Evolutionary conservation across 2,797 vertebrate species (phyloP).

Genomic region (Melanogrammus aeglefinus): DNA sequence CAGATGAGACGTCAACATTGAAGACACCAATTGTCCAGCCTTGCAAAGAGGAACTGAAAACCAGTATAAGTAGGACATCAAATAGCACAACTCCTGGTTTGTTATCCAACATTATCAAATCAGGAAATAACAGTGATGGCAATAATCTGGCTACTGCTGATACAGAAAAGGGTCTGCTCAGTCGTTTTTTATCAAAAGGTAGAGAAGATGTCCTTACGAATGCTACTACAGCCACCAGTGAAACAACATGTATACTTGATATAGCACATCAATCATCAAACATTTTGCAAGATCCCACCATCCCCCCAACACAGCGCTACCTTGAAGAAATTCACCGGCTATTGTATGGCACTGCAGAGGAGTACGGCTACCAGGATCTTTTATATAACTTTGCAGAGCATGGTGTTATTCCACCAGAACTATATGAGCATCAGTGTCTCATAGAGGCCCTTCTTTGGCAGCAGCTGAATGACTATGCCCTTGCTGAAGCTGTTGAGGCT

Average conservation of each 20-base stretch:
- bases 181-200: constrained; percentile 67
- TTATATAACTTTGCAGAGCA: constrained; percentile 74
- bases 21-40: constrained; percentile 37
- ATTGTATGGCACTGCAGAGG: constrained; percentile 70
- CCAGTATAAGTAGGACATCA: constrained; percentile 32
- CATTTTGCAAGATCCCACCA: constrained; percentile 48
- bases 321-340: constrained; percentile 75
- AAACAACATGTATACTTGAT: constrained; percentile 13
- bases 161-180: constrained; percentile 67
- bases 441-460: constrained; percentile 79
- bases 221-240: constrained; percentile 38
- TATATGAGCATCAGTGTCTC: constrained; percentile 77
- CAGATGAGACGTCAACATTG: constrained; percentile 66
- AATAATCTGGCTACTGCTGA: constrained; percentile 28
- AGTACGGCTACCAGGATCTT: constrained; percentile 79
- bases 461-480: constrained; percentile 77
- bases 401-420: constrained; percentile 72
- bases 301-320: constrained; percentile 65
- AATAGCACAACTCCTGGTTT: constrained; percentile 47
- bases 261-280: constrained; percentile 37
- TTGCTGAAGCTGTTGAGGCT: constrained; percentile 64
- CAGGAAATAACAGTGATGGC: constrained; percentile 36
- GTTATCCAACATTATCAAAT: constrained; percentile 68
- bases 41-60: constrained; percentile 55
- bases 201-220: constrained; percentile 39